Percentiles rank a stretch among this genome's conserved stretches.
Conservation (phyloP, 1,140 invertebrate species). For the Pteromalus puparum region DNA sequence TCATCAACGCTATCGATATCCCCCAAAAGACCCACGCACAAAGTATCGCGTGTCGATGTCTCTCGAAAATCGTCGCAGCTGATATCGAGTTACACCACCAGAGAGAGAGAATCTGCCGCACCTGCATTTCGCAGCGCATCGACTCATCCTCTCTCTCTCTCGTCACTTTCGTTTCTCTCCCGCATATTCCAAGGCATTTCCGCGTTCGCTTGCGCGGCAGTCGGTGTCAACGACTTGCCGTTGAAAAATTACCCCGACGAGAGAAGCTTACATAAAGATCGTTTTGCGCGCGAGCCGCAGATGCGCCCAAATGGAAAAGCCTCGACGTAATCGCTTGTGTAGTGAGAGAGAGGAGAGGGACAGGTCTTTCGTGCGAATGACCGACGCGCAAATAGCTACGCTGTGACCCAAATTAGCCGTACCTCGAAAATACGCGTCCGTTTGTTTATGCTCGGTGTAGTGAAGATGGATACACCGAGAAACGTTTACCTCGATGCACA, state of each 20-base stretch:
- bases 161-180: neutral
- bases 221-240: neutral
- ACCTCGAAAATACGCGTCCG: neutral
- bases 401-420: neutral
- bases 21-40: too few species aligned
- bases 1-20: too few species aligned
- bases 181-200: neutral
- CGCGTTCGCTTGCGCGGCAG: neutral
- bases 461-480: neutral
- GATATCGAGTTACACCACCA: neutral
- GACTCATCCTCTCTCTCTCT: neutral
- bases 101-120: neutral
- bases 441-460: neutral
- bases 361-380: too few species aligned
- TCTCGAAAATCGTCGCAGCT: too few species aligned
- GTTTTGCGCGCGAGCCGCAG: neutral
- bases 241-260: neutral
- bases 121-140: neutral
- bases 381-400: neutral
- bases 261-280: neutral
- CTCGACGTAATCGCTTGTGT: neutral
- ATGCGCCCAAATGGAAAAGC: neutral
- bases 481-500: neutral
- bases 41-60: too few species aligned
- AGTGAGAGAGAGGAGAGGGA: neutral